Conservation (phyloP, 2,113 vertebrate genomes). For the Mormoops blainvillei region DNA sequence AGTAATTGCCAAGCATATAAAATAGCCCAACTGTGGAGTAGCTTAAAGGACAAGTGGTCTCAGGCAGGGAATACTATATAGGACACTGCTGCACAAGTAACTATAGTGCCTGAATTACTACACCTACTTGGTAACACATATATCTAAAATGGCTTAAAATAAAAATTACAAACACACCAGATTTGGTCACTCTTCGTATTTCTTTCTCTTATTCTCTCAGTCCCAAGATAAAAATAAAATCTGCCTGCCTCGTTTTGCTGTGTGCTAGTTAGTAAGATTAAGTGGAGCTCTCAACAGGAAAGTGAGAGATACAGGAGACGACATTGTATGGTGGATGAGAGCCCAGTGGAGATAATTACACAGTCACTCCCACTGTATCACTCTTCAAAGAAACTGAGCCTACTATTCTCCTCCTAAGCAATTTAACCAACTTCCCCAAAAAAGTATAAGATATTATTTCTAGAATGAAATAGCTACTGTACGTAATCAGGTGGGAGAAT, state of each 20-base stretch:
- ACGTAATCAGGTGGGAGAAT: slow-evolving; percentile 79
- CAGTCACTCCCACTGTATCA: slow-evolving; percentile 78
- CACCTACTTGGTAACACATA: not conserved
- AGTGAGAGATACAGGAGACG: slow-evolving; percentile 61
- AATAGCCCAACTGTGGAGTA: not conserved
- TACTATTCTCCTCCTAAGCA: slow-evolving; percentile 81
- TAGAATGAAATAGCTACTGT: slow-evolving; percentile 77
- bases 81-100: not conserved
- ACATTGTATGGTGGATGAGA: slow-evolving; percentile 73
- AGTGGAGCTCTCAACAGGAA: slow-evolving; percentile 68
- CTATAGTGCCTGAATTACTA: not conserved
- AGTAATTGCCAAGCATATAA: not conserved
- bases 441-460: slow-evolving; percentile 77
- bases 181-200: slow-evolving; percentile 44
- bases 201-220: slow-evolving; percentile 38
- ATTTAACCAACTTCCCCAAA: slow-evolving; percentile 73
- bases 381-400: slow-evolving; percentile 80
- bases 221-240: slow-evolving; percentile 68
- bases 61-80: not conserved
- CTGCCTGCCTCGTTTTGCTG: slow-evolving; percentile 58
- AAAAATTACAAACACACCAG: slow-evolving; percentile 48
- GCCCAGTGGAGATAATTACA: slow-evolving; percentile 79
- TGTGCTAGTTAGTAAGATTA: slow-evolving; percentile 72
- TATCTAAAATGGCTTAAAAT: slow-evolving; percentile 46
- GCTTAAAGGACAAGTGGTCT: slow-evolving; percentile 16